These are phyloP conservation scores for Plebejus melissa DNA, from an alignment of 2,888 invertebrate species.

Conservation along the genomic window DNA sequence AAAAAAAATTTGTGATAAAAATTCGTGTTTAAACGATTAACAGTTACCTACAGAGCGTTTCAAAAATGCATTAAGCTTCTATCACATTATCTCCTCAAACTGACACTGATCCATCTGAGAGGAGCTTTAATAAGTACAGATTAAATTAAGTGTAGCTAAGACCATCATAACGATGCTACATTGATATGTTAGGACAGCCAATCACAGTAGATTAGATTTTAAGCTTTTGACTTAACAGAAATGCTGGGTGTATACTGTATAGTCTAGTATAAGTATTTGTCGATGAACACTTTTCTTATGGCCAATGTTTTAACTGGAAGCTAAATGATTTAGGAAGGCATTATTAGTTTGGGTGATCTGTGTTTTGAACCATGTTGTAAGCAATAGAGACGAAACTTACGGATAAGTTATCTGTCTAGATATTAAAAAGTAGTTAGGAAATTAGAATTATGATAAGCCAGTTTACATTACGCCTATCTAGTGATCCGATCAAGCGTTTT, in stretches of 20 bases:
- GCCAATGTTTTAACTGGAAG: too few species aligned
- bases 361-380: too few species aligned
- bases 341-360: too few species aligned
- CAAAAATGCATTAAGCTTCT: slow-evolving; percentile 25
- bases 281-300: too few species aligned
- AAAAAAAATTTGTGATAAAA: background rate
- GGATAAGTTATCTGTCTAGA: too few species aligned
- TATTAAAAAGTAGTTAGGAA: too few species aligned
- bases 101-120: slow-evolving; percentile 57
- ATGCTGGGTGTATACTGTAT: background rate
- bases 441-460: too few species aligned
- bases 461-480: too few species aligned
- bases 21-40: background rate
- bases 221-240: background rate
- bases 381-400: too few species aligned
- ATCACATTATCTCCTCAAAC: background rate
- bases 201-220: slow-evolving; percentile 20
- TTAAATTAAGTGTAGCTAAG: slow-evolving; percentile 67
- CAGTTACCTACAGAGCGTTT: background rate
- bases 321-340: too few species aligned
- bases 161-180: slow-evolving; percentile 58
- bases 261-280: too few species aligned
- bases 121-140: slow-evolving; percentile 54
- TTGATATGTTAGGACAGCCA: slow-evolving; percentile 15
- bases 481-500: too few species aligned